Evolutionary conservation across 2,888 invertebrate genomes (phyloP).

Genomic region (Heliconius cydno): DNA sequence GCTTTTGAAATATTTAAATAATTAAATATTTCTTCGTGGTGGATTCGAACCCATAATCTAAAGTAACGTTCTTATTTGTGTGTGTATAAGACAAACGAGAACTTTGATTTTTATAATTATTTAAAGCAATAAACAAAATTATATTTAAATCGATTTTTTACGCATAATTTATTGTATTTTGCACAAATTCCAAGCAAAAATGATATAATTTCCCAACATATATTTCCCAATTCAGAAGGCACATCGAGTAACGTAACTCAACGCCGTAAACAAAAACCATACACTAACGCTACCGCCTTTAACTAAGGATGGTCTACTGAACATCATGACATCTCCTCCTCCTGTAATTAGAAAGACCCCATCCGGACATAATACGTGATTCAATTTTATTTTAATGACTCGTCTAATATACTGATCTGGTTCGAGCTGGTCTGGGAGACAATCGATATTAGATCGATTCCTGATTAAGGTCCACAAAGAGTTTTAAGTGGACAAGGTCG

Average conservation of each 20-base stretch:
- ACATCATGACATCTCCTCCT: constrained; percentile 72
- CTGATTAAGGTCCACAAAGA: constrained; percentile 36
- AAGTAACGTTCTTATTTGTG: no score
- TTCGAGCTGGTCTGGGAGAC: constrained; percentile 47
- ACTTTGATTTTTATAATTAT: no score
- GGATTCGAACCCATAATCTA: no score
- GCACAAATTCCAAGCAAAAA: no score
- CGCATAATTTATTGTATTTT: no score
- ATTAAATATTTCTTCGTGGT: no score
- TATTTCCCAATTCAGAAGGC: no score
- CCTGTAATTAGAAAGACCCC: constrained; percentile 79
- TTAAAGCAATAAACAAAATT: no score
- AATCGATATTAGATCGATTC: constrained; percentile 53
- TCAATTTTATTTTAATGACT: constrained; percentile 73
- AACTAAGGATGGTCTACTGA: constrained; percentile 45
- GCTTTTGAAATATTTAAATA: no score
- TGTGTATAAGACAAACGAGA: no score
- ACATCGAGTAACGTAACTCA: neutral
- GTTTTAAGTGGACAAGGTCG: constrained; percentile 29
- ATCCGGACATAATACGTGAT: constrained; percentile 76
- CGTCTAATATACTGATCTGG: constrained; percentile 48
- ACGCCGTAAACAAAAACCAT: neutral
- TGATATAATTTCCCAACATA: no score
- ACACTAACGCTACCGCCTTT: constrained; percentile 53
- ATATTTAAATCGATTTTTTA: no score